Base-by-base conservation (phyloP, 2,113 vertebrate genomes). In the Festucalex cinctus region DNA sequence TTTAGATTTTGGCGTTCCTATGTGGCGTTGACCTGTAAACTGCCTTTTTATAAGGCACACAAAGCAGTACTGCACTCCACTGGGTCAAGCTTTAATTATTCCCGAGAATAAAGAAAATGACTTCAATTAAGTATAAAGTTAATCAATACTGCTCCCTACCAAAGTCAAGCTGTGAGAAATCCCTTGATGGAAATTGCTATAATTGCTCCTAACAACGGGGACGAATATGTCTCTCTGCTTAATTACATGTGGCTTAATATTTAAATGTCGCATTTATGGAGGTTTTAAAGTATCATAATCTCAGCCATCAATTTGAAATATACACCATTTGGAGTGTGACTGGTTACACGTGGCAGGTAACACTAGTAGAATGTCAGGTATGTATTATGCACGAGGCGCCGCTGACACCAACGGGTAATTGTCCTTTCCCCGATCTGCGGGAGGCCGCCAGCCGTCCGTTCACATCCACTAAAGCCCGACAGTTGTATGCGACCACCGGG, bases 101-200 rank as follows among this genome's bases (percentile, higher is more conserved):
- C 78, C 80, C 80, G 71, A 49, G 77, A 85, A 80, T 74, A 79
- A 95, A 94, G 84, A 91, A 93, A 97, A 94, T 93, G 91, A 96
- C 93, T 96, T 94, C 92, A 94, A 96, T 97, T 96, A 97, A 95
- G 92, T 86, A 88, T 94, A 95, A 93, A 94, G 95, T 96, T 97
- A 97, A 97, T 98, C 94, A 96, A 93, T 94, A 92, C 94, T 93
- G 93, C 94, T 93, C 91, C 92, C 92, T 94, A 97, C 91, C 91
- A 93, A 95, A 95, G 93, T 94, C 96, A 96, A 91, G 93, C 96
- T 95, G 95, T 5, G 20, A 66, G 92, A 95, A 98, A 94, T 96
- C 95, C 95, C 94, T 94, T 89, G 89, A 96, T 95, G 93, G 95
- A 98, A 96, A 97, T 98, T 95, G 94, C 94, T 95, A 91, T 96